A percentile compares a stretch with the other conserved stretches of the same genome.
Conservation (phyloP, 2,113 vertebrate species). For the Holacanthus passer region DNA sequence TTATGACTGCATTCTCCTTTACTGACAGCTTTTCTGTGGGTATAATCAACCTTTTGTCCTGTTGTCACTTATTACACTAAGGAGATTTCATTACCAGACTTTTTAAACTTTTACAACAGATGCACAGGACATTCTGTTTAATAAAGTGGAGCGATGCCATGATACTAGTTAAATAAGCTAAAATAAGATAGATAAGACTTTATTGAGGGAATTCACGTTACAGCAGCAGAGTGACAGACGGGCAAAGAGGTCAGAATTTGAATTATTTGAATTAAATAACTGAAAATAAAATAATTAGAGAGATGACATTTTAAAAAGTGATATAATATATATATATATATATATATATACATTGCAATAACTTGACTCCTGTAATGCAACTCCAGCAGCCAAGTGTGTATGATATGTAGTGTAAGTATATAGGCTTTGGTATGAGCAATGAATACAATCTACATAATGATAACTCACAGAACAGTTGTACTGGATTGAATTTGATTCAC, state of each 20-base stretch:
- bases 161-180: background rate
- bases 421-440: too few species aligned
- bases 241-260: background rate
- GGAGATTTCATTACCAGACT: background rate
- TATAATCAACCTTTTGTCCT: slow-evolving; percentile 41
- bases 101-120: slow-evolving; percentile 6
- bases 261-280: background rate
- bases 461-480: too few species aligned
- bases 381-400: too few species aligned
- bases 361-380: too few species aligned
- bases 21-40: slow-evolving; percentile 20
- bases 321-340: background rate
- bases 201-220: background rate
- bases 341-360: too few species aligned
- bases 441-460: too few species aligned
- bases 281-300: background rate
- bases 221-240: background rate
- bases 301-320: background rate
- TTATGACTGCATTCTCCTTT: slow-evolving; percentile 14
- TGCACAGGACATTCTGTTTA: background rate
- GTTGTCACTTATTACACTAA: background rate
- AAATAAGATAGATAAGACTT: background rate
- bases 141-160: background rate
- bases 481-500: too few species aligned
- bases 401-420: too few species aligned